These are phyloP conservation scores for Pararge aegeria DNA, from an alignment of 1,140 invertebrate species.

Conservation along the genomic window DNA sequence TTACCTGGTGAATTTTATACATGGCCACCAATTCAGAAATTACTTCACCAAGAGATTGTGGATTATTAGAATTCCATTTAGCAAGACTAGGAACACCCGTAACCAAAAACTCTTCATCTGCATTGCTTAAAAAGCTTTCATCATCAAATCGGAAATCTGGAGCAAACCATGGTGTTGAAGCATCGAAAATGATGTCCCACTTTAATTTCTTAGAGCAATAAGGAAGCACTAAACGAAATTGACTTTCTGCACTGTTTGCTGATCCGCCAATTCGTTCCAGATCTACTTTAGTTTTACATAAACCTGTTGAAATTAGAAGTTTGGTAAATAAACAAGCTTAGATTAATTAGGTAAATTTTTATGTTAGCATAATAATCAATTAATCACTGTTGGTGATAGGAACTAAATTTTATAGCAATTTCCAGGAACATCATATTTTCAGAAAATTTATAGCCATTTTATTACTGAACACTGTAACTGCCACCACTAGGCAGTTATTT, in stretches of 20 bases:
- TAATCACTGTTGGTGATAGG: too few relatives aligned
- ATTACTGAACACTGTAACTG: too few relatives aligned
- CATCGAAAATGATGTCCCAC: conserved; percentile 73
- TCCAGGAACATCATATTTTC: too few relatives aligned
- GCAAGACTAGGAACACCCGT: conserved; percentile 79
- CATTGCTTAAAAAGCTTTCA: conserved; percentile 78
- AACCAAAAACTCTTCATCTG: conserved; percentile 71
- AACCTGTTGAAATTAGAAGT: conserved; percentile 37
- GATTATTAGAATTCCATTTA: conserved; percentile 79
- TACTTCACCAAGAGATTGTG: conserved; percentile 77
- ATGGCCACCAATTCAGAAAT: conserved; percentile 77
- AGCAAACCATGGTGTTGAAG: conserved; percentile 66
- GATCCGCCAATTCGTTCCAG: conserved; percentile 57
- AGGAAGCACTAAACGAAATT: conserved; percentile 65
- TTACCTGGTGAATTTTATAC: conserved; percentile 81
- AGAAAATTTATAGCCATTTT: too few relatives aligned
- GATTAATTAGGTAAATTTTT: too few relatives aligned
- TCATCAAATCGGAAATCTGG: conserved; percentile 80
- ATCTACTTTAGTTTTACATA: conserved; percentile 68
- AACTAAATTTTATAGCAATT: too few relatives aligned
- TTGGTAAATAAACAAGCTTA: conserved; percentile 5
- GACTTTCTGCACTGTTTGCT: conserved; percentile 46
- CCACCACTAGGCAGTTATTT: too few relatives aligned
- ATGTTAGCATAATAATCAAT: too few relatives aligned
- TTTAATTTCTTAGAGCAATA: conserved; percentile 73